Evolutionary conservation across 2,797 vertebrate species (phyloP).

Genomic region (Sebastes minor): DNA sequence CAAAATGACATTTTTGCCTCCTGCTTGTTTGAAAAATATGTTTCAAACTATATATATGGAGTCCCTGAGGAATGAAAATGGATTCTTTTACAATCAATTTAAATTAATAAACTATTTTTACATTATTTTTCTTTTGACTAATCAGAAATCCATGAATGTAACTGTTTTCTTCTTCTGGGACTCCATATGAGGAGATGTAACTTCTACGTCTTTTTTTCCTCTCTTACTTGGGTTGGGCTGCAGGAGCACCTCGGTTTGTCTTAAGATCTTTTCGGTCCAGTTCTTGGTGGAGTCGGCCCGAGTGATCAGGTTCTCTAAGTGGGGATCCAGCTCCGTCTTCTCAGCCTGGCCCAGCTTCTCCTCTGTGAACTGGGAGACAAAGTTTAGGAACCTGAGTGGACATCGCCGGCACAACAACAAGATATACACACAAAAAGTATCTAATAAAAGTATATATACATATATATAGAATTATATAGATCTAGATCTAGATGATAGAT

Average conservation of each 20-base stretch:
- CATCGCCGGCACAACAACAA: background rate
- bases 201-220: background rate
- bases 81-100: background rate
- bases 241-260: slow-evolving; percentile 93
- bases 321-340: slow-evolving; percentile 94
- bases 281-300: slow-evolving; percentile 94
- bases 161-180: background rate
- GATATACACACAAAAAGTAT: too few species aligned
- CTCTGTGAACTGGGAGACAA: slow-evolving; percentile 89
- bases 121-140: background rate
- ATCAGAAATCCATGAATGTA: background rate
- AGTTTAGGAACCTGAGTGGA: background rate
- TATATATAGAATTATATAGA: too few species aligned
- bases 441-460: too few species aligned
- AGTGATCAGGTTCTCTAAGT: slow-evolving; percentile 91
- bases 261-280: slow-evolving; percentile 97
- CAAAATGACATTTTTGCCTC: background rate
- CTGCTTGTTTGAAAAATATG: background rate
- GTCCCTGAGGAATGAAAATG: background rate
- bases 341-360: slow-evolving; percentile 97
- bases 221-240: slow-evolving; percentile 95
- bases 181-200: background rate
- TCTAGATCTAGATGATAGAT: too few species aligned
- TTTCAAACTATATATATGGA: background rate
- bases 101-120: background rate